Evolutionary conservation across 2,888 invertebrate genomes (phyloP).

Genomic region (Papilio gigon): DNA sequence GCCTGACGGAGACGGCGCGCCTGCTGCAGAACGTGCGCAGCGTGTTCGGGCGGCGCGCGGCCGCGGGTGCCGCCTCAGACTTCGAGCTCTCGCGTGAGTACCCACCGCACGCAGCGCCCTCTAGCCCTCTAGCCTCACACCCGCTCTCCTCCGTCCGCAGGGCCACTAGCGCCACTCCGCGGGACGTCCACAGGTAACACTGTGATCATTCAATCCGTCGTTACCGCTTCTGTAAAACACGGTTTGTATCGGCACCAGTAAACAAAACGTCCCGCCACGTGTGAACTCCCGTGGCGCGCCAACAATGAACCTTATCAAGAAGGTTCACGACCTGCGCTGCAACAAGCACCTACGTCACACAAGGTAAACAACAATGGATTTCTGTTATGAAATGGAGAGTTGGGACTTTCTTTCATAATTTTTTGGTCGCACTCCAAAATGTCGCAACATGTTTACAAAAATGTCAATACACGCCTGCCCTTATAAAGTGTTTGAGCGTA

Average conservation of each 20-base stretch:
- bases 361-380: not conserved
- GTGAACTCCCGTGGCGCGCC: not conserved
- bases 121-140: constrained; percentile 44
- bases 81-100: constrained; percentile 97
- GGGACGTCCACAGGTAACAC: constrained; percentile 19
- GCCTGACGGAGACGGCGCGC: constrained; percentile 98
- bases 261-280: not conserved
- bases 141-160: constrained; percentile 52
- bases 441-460: not conserved
- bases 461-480: not conserved
- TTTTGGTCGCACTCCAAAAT: not conserved
- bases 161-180: not conserved
- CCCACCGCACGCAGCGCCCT: constrained; percentile 56
- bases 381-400: not conserved
- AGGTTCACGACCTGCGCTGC: not conserved
- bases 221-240: constrained; percentile 13
- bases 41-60: constrained; percentile 92
- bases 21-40: constrained; percentile 96
- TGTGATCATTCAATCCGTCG: too few relatives aligned
- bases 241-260: constrained; percentile 14
- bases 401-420: not conserved
- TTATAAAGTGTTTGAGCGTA: not conserved
- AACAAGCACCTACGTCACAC: not conserved
- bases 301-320: not conserved
- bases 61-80: constrained; percentile 91